Conservation (phyloP, 30 jellyfish, hydroid and myxozoan genomes). For the Cassiopea andromeda region DNA sequence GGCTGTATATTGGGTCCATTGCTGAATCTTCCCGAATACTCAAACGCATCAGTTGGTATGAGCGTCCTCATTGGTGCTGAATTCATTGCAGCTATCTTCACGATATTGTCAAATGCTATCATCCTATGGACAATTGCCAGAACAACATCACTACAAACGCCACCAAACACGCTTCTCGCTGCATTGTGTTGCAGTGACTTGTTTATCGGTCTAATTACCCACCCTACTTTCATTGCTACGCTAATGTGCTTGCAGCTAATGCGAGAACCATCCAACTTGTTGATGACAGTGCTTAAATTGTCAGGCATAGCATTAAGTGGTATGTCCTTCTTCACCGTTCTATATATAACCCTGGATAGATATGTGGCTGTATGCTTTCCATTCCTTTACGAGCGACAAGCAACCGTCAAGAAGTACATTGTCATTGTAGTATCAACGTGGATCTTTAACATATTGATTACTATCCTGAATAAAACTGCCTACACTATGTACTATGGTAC, state of each 20-base stretch:
- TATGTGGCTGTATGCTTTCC: slow-evolving; percentile 35
- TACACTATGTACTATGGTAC: not conserved
- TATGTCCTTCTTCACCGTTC: slow-evolving; percentile 8
- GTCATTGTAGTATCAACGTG: not conserved
- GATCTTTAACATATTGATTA: not conserved
- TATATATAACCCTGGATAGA: slow-evolving; percentile 25
- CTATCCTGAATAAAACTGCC: not conserved
- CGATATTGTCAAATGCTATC: not conserved
- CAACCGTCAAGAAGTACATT: slow-evolving; percentile 2
- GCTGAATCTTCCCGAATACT: not conserved
- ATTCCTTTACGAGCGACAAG: not conserved
- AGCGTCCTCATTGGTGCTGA: not conserved
- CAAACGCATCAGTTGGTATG: not conserved
- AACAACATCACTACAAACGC: slow-evolving; percentile 24
- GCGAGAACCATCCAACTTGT: not conserved
- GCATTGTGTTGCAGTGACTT: slow-evolving; percentile 30
- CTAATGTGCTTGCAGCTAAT: not conserved
- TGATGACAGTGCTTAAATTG: not conserved
- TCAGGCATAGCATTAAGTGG: slow-evolving; percentile 2
- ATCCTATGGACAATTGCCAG: slow-evolving; percentile 1
- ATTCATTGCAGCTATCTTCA: slow-evolving; percentile 9
- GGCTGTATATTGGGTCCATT: not conserved
- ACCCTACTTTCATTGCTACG: slow-evolving; percentile 1
- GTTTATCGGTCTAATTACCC: slow-evolving; percentile 14
- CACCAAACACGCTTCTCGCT: slow-evolving; percentile 11